Evolutionary conservation across 2,797 vertebrate species (phyloP), one percentile per base, ranked within the genome.

Genomic region (Sebastiscus tertius): DNA sequence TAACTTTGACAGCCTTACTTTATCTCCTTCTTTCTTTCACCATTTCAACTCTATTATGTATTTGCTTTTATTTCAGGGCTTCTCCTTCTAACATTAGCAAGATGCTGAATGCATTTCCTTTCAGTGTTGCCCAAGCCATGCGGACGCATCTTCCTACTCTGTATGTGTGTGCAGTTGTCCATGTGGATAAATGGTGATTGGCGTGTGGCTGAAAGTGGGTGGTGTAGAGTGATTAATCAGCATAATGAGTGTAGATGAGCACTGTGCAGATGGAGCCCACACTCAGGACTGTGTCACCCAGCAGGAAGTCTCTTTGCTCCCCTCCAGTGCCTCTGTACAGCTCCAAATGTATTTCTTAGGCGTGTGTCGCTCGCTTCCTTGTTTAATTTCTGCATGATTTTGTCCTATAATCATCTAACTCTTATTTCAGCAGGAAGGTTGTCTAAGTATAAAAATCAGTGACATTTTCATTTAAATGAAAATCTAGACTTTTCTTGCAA

Each of bases 201-300:
- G 93, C 92, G 82, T 94, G 89, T 72, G 88, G 92, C 80, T 92
- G 87, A 86, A 89, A 92, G 92, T 91, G 92, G 93, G 93, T 91
- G 90, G 92, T 93, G 89, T 90, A 82, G 86, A 91, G 88, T 91
- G 90, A 95, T 94, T 94, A 94, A 94, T 95, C 92, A 94, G 89
- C 77, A 81, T 93, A 93, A 93, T 92, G 90, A 93, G 92, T 89
- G 87, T 89, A 92, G 92, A 94, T 94, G 92, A 94, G 92, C 85
- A 66, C 81, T 80, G 89, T 89, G 89, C 91, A 94, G 92, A 95
- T 93, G 94, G 91, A 94, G 91, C 88, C 85, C 89, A 90, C 86
- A 90, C 89, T 92, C 84, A 89, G 91, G 89, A 90, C 92, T 90
- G 85, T 94, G 91, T 90, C 87, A 89, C 88, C 70, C 93, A 93